Evolutionary conservation across 1,140 invertebrate species (phyloP).

Genomic region (Mycetomoellerius zeteki): DNA sequence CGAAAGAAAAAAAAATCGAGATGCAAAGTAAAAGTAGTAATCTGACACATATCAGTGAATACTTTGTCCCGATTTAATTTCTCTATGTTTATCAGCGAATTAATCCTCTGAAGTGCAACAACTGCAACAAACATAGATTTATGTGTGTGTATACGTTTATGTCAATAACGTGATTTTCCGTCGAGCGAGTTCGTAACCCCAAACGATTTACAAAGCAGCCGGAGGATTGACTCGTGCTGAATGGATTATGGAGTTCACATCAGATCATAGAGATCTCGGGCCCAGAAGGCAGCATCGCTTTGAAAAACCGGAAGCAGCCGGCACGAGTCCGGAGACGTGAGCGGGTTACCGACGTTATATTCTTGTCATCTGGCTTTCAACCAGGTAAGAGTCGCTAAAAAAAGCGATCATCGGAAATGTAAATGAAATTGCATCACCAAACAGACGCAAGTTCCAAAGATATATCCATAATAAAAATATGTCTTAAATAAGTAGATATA

Average conservation of each 20-base stretch:
- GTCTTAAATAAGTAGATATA: background rate
- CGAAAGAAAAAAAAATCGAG: constrained; percentile 14
- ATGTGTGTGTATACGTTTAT: background rate
- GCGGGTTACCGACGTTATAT: constrained; percentile 73
- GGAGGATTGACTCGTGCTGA: constrained; percentile 66
- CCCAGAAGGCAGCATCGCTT: constrained; percentile 72
- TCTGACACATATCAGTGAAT: background rate
- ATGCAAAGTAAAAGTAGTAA: constrained; percentile 12
- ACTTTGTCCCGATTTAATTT: background rate
- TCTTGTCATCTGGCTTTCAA: constrained; percentile 74
- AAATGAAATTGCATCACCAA: constrained; percentile 29
- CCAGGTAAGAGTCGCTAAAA: constrained; percentile 56
- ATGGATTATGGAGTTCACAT: constrained; percentile 73
- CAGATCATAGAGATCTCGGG: constrained; percentile 68
- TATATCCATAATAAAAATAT: background rate
- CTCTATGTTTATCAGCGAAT: background rate
- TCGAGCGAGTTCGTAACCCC: constrained; percentile 16
- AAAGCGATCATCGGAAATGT: constrained; percentile 14
- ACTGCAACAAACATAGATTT: background rate
- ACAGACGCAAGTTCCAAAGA: background rate
- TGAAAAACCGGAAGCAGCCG: constrained; percentile 81
- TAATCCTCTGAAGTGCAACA: background rate
- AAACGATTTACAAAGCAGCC: constrained; percentile 43
- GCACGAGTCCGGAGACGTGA: constrained; percentile 79
- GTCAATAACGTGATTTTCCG: background rate